Percentiles rank a stretch among this genome's conserved stretches.
Conservation (phyloP, 2,797 vertebrate genomes). For the Sebastes umbrosus region DNA sequence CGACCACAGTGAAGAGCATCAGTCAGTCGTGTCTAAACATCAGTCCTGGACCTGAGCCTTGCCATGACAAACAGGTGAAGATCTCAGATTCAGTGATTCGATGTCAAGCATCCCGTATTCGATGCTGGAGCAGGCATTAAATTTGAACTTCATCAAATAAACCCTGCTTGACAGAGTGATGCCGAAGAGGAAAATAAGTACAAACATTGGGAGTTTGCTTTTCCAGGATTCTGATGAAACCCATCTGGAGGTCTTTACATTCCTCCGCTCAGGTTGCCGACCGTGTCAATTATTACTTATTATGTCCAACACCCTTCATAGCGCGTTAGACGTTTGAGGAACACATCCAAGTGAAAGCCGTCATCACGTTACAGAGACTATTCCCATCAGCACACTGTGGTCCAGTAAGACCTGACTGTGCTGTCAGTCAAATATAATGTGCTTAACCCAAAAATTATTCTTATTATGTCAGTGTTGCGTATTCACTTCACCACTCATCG, state of each 20-base stretch:
- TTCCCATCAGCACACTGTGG: constrained; percentile 9
- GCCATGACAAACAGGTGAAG: constrained; percentile 29
- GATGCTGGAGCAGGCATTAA: constrained; percentile 7
- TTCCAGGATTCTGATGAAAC: constrained; percentile 57
- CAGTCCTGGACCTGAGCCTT: not conserved
- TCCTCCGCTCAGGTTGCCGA: constrained; percentile 48
- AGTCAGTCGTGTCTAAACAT: constrained; percentile 11
- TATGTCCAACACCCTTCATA: constrained; percentile 5
- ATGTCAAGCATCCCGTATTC: constrained; percentile 13
- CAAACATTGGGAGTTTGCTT: constrained; percentile 54
- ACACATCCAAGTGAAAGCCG: not conserved
- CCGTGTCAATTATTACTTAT: constrained; percentile 30
- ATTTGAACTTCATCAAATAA: constrained; percentile 55
- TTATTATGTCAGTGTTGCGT: not conserved
- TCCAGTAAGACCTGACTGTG: not conserved
- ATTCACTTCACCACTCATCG: not conserved
- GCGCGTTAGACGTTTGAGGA: not conserved
- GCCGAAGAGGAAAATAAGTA: constrained; percentile 35
- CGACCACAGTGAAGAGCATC: not conserved
- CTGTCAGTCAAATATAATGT: constrained; percentile 11
- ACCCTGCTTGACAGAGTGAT: constrained; percentile 32
- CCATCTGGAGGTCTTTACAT: constrained; percentile 50
- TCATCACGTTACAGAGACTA: constrained; percentile 21
- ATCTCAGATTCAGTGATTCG: not conserved
- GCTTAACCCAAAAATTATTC: not conserved